These are phyloP conservation scores for Sarotherodon lohbergeri DNA, from an alignment of 2,113 vertebrate species.

Conservation along the genomic window DNA sequence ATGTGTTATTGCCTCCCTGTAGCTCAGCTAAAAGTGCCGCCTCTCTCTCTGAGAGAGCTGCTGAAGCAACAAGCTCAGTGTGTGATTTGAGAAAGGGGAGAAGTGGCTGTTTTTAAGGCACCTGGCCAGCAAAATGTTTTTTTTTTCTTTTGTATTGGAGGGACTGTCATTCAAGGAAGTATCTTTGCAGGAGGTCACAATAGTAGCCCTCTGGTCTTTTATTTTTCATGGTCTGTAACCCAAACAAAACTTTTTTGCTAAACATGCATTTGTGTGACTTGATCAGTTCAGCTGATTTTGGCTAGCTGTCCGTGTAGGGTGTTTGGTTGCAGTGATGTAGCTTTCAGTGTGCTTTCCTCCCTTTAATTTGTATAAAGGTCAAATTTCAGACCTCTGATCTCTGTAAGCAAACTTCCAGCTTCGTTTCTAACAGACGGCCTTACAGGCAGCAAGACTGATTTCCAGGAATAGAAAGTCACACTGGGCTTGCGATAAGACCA, in stretches of 20 bases:
- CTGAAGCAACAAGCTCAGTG: slow-evolving; percentile 5
- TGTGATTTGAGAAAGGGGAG: background rate
- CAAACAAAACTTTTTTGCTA: background rate
- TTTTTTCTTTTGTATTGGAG: background rate
- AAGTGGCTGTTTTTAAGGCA: background rate
- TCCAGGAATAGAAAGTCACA: slow-evolving; percentile 34
- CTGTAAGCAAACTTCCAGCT: slow-evolving; percentile 25
- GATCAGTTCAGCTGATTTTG: background rate
- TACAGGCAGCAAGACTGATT: slow-evolving; percentile 28
- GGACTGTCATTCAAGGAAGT: slow-evolving; percentile 18
- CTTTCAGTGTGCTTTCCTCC: background rate
- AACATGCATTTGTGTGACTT: background rate
- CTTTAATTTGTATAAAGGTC: slow-evolving; percentile 52
- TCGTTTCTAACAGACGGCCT: slow-evolving; percentile 37
- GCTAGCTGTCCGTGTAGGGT: background rate
- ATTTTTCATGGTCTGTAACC: background rate
- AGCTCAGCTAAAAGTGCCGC: background rate
- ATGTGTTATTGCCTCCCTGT: background rate
- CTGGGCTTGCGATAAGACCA: slow-evolving; percentile 36
- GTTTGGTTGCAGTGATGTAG: background rate
- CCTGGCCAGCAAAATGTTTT: background rate
- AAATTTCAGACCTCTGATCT: slow-evolving; percentile 33
- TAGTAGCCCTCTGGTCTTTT: slow-evolving; percentile 1
- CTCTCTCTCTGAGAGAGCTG: background rate
- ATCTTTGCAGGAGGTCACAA: slow-evolving; percentile 2